Evolutionary conservation across 2,888 invertebrate species (phyloP), one percentile per base, ranked within the genome.

Genomic region (Zaprionus obscuricornis): DNA sequence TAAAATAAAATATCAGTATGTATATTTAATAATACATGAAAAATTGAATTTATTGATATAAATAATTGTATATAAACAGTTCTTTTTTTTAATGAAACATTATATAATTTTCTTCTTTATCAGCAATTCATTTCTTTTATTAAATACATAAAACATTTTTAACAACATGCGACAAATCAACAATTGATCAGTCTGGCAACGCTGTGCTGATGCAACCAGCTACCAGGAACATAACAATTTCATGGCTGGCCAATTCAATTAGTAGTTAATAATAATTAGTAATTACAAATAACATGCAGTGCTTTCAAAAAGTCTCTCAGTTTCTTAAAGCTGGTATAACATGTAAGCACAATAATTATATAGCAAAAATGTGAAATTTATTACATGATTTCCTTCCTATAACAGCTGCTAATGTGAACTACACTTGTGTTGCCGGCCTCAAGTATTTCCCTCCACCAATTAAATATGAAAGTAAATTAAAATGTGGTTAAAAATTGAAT

Each of bases 381-480:
- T 47, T 37, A 14, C 22, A 50, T n/a, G n/a, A 46, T 11, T 26
- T 36, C 7, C 31, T 56, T 39, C 3, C 24, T 51, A 54, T 54
- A 59, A 17, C 5, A 77, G 84, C 66, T 16, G 57, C 62, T 29
- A 74, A 75, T 26, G 39, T 60, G 2, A 54, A 66, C 11, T 59
- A 57, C 60, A 79, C 55, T 33, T 56, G 47, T 26, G 36, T 66
- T 31, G 63, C 92, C 60, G 94, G 95, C 11, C 90, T 96, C 5
- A 95, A 95, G 90, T 92, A 94, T 85, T 95, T 94, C 85, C 91
- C 92, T 45, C 92, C 94, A 1, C 95, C 95, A 7, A 91, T 92
- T 62, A 93, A 92, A 82, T 94, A 93, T 89, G 92, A 93, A 73
- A 91, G 95, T 95, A 91, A 91, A 91, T 42, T 6, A 6, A 16